Conservation (phyloP, 2,113 vertebrate genomes). For the Melanostigma gelatinosum region DNA sequence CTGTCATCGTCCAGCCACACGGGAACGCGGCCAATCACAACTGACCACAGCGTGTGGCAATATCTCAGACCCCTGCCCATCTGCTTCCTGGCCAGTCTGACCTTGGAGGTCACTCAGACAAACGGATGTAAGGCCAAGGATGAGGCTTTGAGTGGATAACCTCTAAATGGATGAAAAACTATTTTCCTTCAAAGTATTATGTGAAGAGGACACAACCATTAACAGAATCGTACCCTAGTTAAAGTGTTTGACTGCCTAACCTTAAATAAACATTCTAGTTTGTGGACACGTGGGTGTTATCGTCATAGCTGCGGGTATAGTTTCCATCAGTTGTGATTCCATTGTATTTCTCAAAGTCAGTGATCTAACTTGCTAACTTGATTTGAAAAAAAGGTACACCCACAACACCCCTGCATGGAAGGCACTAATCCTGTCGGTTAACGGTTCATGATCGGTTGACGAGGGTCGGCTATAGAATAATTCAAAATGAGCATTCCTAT, state of each 20-base stretch:
- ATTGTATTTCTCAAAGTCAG: background rate
- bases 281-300: background rate
- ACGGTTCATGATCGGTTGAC: too few species aligned
- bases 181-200: background rate
- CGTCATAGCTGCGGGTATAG: background rate
- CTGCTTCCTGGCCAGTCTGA: conserved; percentile 70
- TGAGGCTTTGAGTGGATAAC: conserved; percentile 31
- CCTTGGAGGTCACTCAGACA: conserved; percentile 56
- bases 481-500: too few species aligned
- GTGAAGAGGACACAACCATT: background rate
- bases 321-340: background rate
- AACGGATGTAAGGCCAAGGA: conserved; percentile 5
- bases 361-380: background rate
- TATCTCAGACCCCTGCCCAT: conserved; percentile 64
- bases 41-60: conserved; percentile 30
- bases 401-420: too few species aligned
- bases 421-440: too few species aligned
- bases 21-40: conserved; percentile 49
- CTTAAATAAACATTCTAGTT: background rate
- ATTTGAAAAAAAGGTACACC: background rate
- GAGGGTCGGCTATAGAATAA: too few species aligned
- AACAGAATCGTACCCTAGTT: background rate
- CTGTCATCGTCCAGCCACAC: conserved; percentile 39
- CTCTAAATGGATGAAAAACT: conserved; percentile 2
- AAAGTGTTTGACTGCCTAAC: background rate